phyloP scores from a whole-genome alignment of 2,888 invertebrate genomes.

The Eurytoma californica region DNA sequence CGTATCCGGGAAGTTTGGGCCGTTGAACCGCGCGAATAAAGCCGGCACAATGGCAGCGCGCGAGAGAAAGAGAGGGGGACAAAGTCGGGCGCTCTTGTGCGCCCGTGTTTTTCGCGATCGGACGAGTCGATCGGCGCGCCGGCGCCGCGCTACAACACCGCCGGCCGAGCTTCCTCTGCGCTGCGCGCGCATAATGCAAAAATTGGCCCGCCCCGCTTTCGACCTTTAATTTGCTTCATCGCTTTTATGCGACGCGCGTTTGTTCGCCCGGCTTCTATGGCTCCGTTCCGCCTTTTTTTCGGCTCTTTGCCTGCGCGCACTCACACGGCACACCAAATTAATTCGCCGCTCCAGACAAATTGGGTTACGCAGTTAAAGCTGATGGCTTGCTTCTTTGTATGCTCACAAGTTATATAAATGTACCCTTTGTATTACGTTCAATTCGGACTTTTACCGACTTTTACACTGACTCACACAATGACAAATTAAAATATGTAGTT shows the following conservation, averaged over 20 bases:
- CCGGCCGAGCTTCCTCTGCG: not conserved
- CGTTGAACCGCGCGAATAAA: constrained; percentile 69
- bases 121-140: not conserved
- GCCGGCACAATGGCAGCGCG: constrained; percentile 59
- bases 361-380: too few species aligned
- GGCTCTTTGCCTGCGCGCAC: not conserved
- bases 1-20: constrained; percentile 74
- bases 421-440: too few species aligned
- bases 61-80: too few species aligned
- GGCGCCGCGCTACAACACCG: too few species aligned
- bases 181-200: too few species aligned
- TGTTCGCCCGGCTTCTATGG: not conserved
- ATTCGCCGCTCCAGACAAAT: not conserved
- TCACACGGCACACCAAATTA: not conserved
- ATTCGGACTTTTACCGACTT: too few species aligned
- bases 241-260: not conserved
- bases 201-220: too few species aligned
- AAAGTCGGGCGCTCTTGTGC: not conserved
- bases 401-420: too few species aligned
- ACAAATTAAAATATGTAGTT: too few species aligned
- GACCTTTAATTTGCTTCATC: constrained; percentile 17
- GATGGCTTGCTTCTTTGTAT: too few species aligned
- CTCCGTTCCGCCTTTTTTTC: not conserved
- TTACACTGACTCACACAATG: too few species aligned
- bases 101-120: not conserved